phyloP scores from a whole-genome alignment of 1,140 invertebrate genomes.

The Druon quercuslanigerum region DNA sequence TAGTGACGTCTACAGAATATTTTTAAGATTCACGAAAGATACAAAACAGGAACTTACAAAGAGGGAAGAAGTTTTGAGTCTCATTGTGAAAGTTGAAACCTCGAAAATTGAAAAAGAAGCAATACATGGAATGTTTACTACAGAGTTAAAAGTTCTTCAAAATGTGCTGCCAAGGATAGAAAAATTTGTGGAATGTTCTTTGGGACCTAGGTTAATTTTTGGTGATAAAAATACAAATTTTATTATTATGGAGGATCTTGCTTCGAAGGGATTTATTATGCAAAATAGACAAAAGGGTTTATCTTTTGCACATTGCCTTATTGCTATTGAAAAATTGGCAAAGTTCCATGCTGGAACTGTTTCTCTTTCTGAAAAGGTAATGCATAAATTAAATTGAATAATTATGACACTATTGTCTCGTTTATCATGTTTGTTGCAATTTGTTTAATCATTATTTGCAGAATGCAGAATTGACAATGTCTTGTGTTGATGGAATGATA shows the following conservation, averaged over 20 bases:
- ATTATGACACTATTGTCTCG: no score
- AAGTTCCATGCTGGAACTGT: conserved; percentile 26
- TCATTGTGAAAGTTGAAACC: background rate
- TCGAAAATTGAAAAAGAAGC: background rate
- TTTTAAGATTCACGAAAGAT: background rate
- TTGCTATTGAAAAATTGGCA: conserved; percentile 12
- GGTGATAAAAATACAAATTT: conserved; percentile 6
- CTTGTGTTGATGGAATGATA: conserved; percentile 11
- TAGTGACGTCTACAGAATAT: conserved; percentile 18
- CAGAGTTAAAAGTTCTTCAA: conserved; percentile 1
- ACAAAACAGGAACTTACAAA: background rate
- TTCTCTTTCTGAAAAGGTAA: background rate
- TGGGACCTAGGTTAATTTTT: background rate
- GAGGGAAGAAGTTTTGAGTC: background rate
- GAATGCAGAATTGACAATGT: background rate
- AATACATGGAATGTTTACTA: background rate
- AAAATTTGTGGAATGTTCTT: background rate
- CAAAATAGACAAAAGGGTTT: background rate
- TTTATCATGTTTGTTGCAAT: background rate
- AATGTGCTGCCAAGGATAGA: background rate
- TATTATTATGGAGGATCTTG: conserved; percentile 5
- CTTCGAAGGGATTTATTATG: background rate
- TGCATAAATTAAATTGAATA: background rate
- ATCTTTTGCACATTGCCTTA: background rate
- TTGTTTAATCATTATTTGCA: background rate